Base-by-base conservation (phyloP, 1,140 invertebrate species). In the Drosophila kurseongensis region DNA sequence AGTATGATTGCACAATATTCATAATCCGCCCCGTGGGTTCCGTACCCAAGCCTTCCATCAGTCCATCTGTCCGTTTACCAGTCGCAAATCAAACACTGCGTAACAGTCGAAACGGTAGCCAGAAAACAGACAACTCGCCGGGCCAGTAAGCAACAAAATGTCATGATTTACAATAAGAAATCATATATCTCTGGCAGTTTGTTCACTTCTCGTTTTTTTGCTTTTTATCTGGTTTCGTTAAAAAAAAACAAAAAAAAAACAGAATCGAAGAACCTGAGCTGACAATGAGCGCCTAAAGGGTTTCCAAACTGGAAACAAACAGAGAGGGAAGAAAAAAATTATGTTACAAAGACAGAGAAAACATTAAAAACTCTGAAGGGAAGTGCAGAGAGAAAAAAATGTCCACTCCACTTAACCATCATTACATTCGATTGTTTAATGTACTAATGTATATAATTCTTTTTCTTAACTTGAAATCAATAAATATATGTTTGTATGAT, bases 151-250 rank as follows among this genome's bases (percentile, higher is more conserved):
- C 72, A 88, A 79, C 78, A 86, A 82, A 86, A 86, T 86, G 82
- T 86, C 83, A 86, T 86, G 79, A 86, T 86, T 86, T 82, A 88
- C 82, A 86, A 88, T 82, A 79, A 82, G 82, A 88, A 88, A 88
- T 86, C 83, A 77, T 83, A 79, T 84, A 80, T 85, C 61, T 80
- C 76, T 71, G 67, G 47, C 57, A 65, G 68, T 69, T 80, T 66
- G 62, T 79, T 66, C 50, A 75, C 44, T 79, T 65, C 41, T 78
- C 47, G 68, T 36, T 60, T 57, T 74, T 63, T 75, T 42, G 41
- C 27, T 59, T 59, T 75, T 75, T 74, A 65, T 65, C 62, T 60
- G 52, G 55, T 67, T 76, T 75, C 32, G 51, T 63, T 35, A 59
- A 78, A 56, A 42, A 67, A 78, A 45, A 23, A 38, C 54, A 57